Conservation (phyloP, 2,113 vertebrate species). For the Cebidichthys violaceus region DNA sequence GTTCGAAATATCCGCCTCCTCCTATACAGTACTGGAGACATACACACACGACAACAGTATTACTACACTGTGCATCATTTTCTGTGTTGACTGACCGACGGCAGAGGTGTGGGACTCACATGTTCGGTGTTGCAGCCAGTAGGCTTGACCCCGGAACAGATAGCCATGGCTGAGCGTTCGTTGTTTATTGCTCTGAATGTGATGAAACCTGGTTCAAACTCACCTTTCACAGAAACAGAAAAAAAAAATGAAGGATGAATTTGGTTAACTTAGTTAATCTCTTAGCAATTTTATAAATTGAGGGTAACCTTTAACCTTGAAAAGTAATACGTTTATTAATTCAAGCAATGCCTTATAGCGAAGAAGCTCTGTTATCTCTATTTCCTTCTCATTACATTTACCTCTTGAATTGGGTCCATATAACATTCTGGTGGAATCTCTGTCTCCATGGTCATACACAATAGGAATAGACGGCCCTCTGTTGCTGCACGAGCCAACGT, state of each 20-base stretch:
- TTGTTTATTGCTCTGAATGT: constrained; percentile 49
- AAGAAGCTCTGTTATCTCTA: background rate
- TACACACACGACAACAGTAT: background rate
- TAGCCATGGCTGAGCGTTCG: constrained; percentile 24
- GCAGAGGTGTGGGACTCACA: background rate
- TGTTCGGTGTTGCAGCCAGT: constrained; percentile 9
- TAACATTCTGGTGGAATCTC: constrained; percentile 11
- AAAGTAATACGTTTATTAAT: background rate
- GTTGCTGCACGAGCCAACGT: background rate
- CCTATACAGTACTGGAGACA: constrained; percentile 41
- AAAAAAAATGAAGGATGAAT: background rate
- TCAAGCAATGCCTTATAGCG: too few relatives aligned
- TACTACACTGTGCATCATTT: background rate
- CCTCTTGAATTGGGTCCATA: constrained; percentile 15
- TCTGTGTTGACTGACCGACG: background rate
- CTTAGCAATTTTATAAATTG: background rate
- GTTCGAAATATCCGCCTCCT: constrained; percentile 27
- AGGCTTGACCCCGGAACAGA: constrained; percentile 42
- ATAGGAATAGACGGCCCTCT: constrained; percentile 50
- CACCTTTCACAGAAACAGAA: background rate
- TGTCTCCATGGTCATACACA: constrained; percentile 41
- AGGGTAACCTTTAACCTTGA: background rate
- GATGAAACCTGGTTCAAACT: constrained; percentile 48
- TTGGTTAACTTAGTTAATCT: background rate
- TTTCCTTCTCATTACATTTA: background rate